A percentile compares a stretch with the other conserved stretches of the same genome.
phyloP scores from a whole-genome alignment of 2,797 vertebrate species.

The Argya squamiceps region DNA sequence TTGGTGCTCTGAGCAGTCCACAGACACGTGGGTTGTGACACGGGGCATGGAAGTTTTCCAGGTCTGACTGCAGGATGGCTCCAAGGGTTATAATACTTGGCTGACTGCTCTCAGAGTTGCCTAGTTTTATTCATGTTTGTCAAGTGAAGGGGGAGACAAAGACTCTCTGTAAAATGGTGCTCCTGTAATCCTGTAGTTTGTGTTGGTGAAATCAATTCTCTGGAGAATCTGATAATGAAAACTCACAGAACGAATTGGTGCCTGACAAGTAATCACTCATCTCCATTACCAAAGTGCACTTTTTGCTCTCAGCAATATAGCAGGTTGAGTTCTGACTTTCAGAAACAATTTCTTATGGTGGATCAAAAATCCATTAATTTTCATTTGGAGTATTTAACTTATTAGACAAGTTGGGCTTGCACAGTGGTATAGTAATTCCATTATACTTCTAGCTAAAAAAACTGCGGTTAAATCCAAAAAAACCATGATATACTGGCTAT shows the following conservation, averaged over 20 bases:
- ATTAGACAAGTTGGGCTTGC: background rate
- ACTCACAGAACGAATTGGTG: background rate
- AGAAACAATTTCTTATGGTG: background rate
- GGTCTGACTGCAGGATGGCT: background rate
- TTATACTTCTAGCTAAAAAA: background rate
- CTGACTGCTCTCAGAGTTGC: background rate
- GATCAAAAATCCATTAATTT: background rate
- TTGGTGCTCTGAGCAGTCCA: constrained; percentile 27
- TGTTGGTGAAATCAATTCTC: background rate
- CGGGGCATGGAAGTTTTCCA: background rate
- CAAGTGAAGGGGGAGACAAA: background rate
- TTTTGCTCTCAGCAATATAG: background rate
- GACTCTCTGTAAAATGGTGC: background rate
- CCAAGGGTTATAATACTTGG: background rate
- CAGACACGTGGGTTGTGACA: background rate
- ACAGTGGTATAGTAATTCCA: background rate
- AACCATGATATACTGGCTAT: background rate
- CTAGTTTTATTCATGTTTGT: background rate
- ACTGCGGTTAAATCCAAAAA: background rate
- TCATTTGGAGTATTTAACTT: background rate
- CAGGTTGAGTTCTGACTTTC: background rate
- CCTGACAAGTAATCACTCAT: background rate
- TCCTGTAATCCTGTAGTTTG: background rate
- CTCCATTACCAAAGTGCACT: background rate
- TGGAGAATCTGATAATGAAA: background rate